Percentiles rank a stretch among this genome's conserved stretches.
These are phyloP conservation scores for Tetragnatha versicolor DNA, from an alignment of 1,140 invertebrate genomes.

Conservation along the genomic window DNA sequence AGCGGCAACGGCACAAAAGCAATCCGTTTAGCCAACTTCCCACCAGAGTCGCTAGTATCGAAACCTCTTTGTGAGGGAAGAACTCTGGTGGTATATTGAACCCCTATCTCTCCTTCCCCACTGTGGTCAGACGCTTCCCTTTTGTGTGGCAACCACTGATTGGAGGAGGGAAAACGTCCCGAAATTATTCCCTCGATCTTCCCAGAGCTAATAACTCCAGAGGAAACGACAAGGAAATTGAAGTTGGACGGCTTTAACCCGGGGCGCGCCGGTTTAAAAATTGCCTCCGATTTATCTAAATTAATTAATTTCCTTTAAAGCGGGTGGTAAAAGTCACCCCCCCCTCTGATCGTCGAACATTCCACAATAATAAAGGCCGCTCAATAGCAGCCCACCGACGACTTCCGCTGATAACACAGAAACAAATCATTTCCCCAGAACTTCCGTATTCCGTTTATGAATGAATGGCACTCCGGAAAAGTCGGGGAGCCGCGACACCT, in stretches of 20 bases:
- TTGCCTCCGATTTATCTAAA: conserved; percentile 48
- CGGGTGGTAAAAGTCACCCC: conserved; percentile 41
- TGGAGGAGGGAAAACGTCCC: conserved; percentile 6
- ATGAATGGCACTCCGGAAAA: too few relatives aligned
- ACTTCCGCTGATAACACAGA: conserved; percentile 39
- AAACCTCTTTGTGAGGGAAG: neutral
- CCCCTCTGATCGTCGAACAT: conserved; percentile 36
- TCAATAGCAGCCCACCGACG: conserved; percentile 24
- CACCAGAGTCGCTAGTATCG: neutral
- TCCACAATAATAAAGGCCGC: conserved; percentile 35
- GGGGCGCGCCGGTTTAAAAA: conserved; percentile 1
- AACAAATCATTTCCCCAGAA: conserved; percentile 36
- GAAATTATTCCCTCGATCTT: conserved; percentile 31
- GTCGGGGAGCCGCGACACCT: conserved; percentile 22
- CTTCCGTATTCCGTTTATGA: conserved; percentile 34
- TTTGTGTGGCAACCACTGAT: conserved; percentile 18
- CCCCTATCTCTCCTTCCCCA: conserved; percentile 12
- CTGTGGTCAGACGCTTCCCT: neutral
- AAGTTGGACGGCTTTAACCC: conserved; percentile 30
- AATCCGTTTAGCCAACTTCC: too few relatives aligned
- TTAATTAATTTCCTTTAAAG: conserved; percentile 56
- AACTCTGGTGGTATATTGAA: conserved; percentile 18
- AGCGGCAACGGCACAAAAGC: too few relatives aligned
- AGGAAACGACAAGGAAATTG: conserved; percentile 55
- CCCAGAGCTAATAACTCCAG: neutral